These are phyloP conservation scores for Papilio helenus DNA, from an alignment of 1,140 invertebrate genomes.

Conservation along the genomic window DNA sequence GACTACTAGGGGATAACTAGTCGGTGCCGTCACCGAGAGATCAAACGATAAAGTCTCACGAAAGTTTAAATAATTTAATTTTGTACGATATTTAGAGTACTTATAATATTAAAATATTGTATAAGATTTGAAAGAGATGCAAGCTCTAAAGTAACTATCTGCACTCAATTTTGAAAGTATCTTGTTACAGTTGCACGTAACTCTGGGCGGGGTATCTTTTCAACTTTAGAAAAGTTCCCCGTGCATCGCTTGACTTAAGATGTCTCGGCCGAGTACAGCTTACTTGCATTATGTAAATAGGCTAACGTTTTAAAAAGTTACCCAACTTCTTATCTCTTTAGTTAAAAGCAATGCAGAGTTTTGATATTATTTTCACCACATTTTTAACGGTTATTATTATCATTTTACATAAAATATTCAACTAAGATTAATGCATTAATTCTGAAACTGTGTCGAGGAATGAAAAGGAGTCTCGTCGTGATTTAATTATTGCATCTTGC, in stretches of 20 bases:
- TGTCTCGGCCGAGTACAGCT: slow-evolving; percentile 20
- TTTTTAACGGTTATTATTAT: not conserved
- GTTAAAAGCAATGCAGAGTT: slow-evolving; percentile 5
- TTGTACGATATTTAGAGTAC: not conserved
- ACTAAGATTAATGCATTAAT: slow-evolving; percentile 10
- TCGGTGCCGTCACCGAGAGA: no score
- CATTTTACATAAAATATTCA: slow-evolving; percentile 14
- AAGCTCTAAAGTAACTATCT: slow-evolving; percentile 1
- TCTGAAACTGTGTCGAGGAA: slow-evolving; percentile 1
- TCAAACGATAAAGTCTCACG: no score
- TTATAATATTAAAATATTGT: not conserved
- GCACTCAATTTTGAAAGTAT: slow-evolving; percentile 24
- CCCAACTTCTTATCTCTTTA: slow-evolving; percentile 3
- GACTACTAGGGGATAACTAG: no score
- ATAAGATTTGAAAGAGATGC: slow-evolving; percentile 7
- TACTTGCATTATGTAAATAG: slow-evolving; percentile 28
- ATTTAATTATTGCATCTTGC: slow-evolving; percentile 17
- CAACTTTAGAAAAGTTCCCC: slow-evolving; percentile 15
- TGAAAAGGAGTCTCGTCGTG: slow-evolving; percentile 2
- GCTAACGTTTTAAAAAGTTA: slow-evolving; percentile 25
- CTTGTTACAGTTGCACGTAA: slow-evolving; percentile 20
- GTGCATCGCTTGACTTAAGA: slow-evolving; percentile 22
- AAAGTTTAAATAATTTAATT: no score
- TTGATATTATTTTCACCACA: not conserved
- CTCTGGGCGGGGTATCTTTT: slow-evolving; percentile 19